phyloP scores from a whole-genome alignment of 35 echinoderm and acorn worm genomes.

The Patiria miniata region DNA sequence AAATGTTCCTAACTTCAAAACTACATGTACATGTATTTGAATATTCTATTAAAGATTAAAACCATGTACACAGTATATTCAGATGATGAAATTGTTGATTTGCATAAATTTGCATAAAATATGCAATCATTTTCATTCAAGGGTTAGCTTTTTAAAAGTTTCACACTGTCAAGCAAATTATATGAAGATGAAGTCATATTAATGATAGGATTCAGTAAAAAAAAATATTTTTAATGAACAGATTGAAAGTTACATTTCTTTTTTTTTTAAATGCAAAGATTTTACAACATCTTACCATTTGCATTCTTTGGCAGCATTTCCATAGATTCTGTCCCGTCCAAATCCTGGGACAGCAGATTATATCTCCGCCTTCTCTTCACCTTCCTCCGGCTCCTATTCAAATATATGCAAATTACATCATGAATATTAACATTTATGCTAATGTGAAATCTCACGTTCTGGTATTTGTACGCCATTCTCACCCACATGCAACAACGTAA shows the following conservation, averaged over 20 bases:
- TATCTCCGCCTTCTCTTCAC: conserved; percentile 64
- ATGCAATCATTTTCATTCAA: not conserved
- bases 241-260: too few species aligned
- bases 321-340: conserved; percentile 72
- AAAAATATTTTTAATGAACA: too few species aligned
- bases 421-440: not conserved
- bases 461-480: not conserved
- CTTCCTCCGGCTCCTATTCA: conserved; percentile 64
- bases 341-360: conserved; percentile 68
- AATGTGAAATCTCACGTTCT: not conserved
- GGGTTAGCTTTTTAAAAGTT: conserved; percentile 2
- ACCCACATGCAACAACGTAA: too few species aligned
- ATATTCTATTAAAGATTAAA: too few species aligned
- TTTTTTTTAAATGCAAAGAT: not conserved
- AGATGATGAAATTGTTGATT: too few species aligned
- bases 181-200: too few species aligned
- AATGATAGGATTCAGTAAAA: too few species aligned
- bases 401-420: conserved; percentile 25
- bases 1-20: too few species aligned
- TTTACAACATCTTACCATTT: conserved; percentile 60
- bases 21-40: too few species aligned
- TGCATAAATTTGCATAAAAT: not conserved
- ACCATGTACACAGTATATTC: too few species aligned
- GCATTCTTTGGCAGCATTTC: conserved; percentile 83
- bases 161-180: too few species aligned